phyloP scores from a whole-genome alignment of 2,888 invertebrate species.

The Ormyrus labotus region DNA sequence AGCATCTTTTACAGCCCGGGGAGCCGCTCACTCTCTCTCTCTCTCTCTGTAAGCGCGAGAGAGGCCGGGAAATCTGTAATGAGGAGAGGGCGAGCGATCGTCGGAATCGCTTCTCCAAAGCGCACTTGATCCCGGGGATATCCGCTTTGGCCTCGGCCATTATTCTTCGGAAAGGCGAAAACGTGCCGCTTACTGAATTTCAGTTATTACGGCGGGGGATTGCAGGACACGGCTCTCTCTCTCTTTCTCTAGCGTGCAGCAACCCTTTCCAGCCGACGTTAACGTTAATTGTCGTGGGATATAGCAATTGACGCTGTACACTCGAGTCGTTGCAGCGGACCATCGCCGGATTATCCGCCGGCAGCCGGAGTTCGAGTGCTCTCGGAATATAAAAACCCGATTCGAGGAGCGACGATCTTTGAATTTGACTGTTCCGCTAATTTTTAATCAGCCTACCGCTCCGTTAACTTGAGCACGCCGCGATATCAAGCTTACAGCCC shows the following conservation, averaged over 20 bases:
- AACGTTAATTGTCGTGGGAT: constrained; percentile 27
- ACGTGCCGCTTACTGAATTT: constrained; percentile 49
- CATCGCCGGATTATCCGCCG: too few species aligned
- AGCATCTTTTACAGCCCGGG: constrained; percentile 21
- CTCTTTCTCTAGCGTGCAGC: neutral
- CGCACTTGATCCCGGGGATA: constrained; percentile 41
- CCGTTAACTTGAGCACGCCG: too few species aligned
- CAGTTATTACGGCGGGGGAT: constrained; percentile 44
- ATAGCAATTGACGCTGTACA: constrained; percentile 8
- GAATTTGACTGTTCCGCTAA: too few species aligned
- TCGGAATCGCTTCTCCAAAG: constrained; percentile 22
- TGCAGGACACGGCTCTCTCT: too few species aligned
- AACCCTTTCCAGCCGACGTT: neutral
- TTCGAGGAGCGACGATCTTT: too few species aligned
- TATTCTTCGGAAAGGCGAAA: constrained; percentile 30
- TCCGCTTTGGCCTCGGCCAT: constrained; percentile 28
- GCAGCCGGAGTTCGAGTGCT: too few species aligned
- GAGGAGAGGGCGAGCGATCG: constrained; percentile 25
- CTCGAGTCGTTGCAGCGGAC: neutral
- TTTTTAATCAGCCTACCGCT: too few species aligned
- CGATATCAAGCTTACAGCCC: too few species aligned
- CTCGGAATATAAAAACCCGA: too few species aligned
- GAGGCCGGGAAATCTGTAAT: constrained; percentile 28
- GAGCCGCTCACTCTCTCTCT: too few species aligned
- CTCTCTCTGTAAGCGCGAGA: neutral